Evolutionary conservation across 2,888 invertebrate species (phyloP).

Genomic region (Timema podura): DNA sequence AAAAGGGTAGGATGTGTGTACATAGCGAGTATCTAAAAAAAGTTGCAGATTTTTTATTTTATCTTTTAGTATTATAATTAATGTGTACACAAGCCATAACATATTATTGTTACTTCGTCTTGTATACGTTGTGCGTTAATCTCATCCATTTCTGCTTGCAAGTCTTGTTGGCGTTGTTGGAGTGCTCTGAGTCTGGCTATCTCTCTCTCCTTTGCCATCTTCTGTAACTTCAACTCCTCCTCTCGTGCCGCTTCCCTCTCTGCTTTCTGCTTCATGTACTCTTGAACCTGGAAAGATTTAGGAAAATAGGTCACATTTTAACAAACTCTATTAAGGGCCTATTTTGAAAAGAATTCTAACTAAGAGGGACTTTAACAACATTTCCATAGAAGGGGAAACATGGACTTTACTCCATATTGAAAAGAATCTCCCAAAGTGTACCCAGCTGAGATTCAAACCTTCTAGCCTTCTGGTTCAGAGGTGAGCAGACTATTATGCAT

Average conservation of each 20-base stretch:
- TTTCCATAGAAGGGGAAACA: too few relatives aligned
- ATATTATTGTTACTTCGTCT: slow-evolving; percentile 46
- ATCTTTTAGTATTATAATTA: neutral
- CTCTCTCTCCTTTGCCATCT: slow-evolving; percentile 60
- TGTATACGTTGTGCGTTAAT: slow-evolving; percentile 50
- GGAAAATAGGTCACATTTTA: too few relatives aligned
- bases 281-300: slow-evolving; percentile 46
- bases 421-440: too few relatives aligned
- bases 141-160: slow-evolving; percentile 49
- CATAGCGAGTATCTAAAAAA: too few relatives aligned
- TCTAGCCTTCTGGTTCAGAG: too few relatives aligned
- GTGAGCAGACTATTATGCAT: too few relatives aligned
- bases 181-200: slow-evolving; percentile 49
- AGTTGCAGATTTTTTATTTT: neutral
- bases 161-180: slow-evolving; percentile 54
- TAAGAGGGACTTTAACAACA: too few relatives aligned
- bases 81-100: neutral
- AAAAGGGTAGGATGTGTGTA: too few relatives aligned
- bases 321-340: too few relatives aligned
- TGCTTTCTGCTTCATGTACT: slow-evolving; percentile 59
- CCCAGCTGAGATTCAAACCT: too few relatives aligned
- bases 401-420: too few relatives aligned
- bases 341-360: too few relatives aligned
- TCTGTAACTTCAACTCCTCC: slow-evolving; percentile 52
- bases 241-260: slow-evolving; percentile 56